Percentiles rank a stretch among this genome's conserved stretches.
Conservation (phyloP, 2,797 vertebrate genomes). For the Champsocephalus esox region DNA sequence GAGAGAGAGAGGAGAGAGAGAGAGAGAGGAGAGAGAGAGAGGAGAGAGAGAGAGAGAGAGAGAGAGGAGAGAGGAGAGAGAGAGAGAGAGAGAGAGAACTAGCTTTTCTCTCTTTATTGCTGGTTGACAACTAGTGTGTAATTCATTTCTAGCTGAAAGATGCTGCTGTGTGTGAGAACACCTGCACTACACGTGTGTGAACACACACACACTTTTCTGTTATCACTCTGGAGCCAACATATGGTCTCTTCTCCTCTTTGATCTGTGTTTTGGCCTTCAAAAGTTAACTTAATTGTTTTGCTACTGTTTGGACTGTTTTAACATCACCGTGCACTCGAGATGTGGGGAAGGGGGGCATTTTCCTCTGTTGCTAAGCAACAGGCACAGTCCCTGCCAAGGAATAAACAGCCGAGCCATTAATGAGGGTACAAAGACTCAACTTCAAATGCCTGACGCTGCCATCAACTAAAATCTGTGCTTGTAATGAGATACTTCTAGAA, state of each 20-base stretch:
- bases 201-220: neutral
- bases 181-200: neutral
- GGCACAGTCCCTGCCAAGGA: constrained; percentile 72
- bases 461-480: constrained; percentile 48
- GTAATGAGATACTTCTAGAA: constrained; percentile 31
- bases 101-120: constrained; percentile 8
- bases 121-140: neutral
- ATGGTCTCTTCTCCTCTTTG: constrained; percentile 27
- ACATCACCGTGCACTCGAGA: constrained; percentile 46
- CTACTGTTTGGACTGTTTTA: constrained; percentile 64
- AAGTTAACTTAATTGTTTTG: constrained; percentile 60
- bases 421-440: constrained; percentile 76
- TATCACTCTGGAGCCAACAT: constrained; percentile 12
- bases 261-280: constrained; percentile 56
- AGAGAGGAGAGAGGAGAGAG: constrained; percentile 46
- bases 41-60: constrained; percentile 44
- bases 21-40: constrained; percentile 38
- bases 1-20: constrained; percentile 52
- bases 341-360: constrained; percentile 46
- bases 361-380: constrained; percentile 85
- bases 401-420: constrained; percentile 77
- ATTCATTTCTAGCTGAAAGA: constrained; percentile 1
- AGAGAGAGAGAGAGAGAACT: constrained; percentile 19
- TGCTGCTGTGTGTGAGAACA: neutral
- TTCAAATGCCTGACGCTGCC: constrained; percentile 61